Conservation (phyloP, 2,888 invertebrate genomes). For the Stenichneumon culpator region DNA sequence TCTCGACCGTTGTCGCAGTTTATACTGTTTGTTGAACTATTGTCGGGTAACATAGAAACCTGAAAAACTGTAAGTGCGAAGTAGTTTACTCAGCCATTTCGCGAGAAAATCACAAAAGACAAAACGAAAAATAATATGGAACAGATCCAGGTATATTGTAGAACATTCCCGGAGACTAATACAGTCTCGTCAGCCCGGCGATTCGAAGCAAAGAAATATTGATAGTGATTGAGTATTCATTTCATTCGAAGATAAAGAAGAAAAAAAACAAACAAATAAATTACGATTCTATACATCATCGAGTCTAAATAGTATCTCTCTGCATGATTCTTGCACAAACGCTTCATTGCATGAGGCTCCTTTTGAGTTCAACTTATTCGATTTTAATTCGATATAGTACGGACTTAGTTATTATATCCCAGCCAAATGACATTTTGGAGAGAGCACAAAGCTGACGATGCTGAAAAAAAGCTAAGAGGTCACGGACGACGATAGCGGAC, state of each 20-base stretch:
- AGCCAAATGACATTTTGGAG: slow-evolving; percentile 4
- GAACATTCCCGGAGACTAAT: slow-evolving; percentile 44
- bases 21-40: slow-evolving; percentile 22
- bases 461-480: slow-evolving; percentile 33
- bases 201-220: slow-evolving; percentile 45
- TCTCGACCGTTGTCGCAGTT: slow-evolving; percentile 51
- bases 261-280: slow-evolving; percentile 42
- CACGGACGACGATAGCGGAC: slow-evolving; percentile 24
- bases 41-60: slow-evolving; percentile 40
- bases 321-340: slow-evolving; percentile 40
- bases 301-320: slow-evolving; percentile 43
- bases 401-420: slow-evolving; percentile 14
- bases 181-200: slow-evolving; percentile 41
- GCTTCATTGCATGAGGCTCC: slow-evolving; percentile 39
- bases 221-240: slow-evolving; percentile 59
- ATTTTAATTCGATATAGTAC: slow-evolving; percentile 24
- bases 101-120: slow-evolving; percentile 7
- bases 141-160: slow-evolving; percentile 24
- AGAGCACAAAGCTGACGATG: slow-evolving; percentile 55
- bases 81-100: slow-evolving; percentile 36
- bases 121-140: slow-evolving; percentile 19
- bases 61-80: slow-evolving; percentile 3
- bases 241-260: slow-evolving; percentile 34
- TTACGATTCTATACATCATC: slow-evolving; percentile 54
- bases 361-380: slow-evolving; percentile 26